phyloP scores from a whole-genome alignment of 1,140 invertebrate species.

The Lucilia cuprina region DNA sequence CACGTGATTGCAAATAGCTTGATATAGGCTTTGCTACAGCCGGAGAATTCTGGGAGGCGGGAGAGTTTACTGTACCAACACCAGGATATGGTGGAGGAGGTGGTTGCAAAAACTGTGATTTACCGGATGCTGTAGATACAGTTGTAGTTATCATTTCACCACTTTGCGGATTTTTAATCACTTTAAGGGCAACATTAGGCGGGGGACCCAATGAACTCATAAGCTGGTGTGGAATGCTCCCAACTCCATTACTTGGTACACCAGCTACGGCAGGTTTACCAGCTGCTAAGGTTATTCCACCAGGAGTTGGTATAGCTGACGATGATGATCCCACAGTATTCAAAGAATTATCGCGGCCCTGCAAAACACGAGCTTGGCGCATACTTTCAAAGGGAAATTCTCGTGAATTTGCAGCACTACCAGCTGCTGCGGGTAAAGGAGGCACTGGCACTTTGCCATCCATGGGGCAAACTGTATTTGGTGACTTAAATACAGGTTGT shows the following conservation, averaged over 20 bases:
- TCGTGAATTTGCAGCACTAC: conserved; percentile 52
- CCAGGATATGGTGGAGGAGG: conserved; percentile 65
- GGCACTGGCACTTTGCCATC: conserved; percentile 72
- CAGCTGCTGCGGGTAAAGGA: conserved; percentile 63
- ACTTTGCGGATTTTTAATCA: conserved; percentile 53
- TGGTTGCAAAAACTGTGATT: conserved; percentile 60
- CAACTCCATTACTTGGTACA: not conserved
- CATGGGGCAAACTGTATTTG: conserved; percentile 82
- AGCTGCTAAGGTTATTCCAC: not conserved
- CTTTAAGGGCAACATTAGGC: conserved; percentile 55
- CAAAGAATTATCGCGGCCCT: conserved; percentile 62
- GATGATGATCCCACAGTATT: not conserved
- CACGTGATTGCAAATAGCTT: conserved; percentile 41
- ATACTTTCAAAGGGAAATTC: conserved; percentile 88
- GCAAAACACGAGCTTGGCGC: conserved; percentile 78
- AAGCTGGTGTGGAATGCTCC: conserved; percentile 32
- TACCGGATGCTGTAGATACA: conserved; percentile 43
- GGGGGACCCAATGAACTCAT: conserved; percentile 44
- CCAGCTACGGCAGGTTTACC: not conserved
- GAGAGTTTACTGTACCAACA: conserved; percentile 45
- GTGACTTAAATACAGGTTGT: conserved; percentile 74
- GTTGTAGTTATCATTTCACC: conserved; percentile 44
- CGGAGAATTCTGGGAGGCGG: conserved; percentile 40
- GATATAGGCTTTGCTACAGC: conserved; percentile 45
- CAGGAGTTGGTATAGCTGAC: not conserved